Evolutionary conservation across 2,888 invertebrate species (phyloP), one percentile per base, ranked within the genome.

Genomic region (Prenolepis imparis): DNA sequence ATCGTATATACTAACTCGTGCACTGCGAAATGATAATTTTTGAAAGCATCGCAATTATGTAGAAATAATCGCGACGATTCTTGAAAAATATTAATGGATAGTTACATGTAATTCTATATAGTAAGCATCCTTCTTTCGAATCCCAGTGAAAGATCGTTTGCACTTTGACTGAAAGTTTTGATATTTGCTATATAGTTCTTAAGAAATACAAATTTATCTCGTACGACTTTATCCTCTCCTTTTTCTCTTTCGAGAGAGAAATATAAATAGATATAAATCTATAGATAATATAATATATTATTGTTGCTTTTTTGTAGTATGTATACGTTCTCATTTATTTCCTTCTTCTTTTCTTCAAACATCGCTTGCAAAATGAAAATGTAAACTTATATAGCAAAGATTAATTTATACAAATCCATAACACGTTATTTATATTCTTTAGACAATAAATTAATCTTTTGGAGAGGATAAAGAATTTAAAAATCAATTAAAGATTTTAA

Each of bases 361-460:
- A n/a, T 11, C 4, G 36, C 36, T 57, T 68, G 59, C 28, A 28
- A 24, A n/a, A 66, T 1, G 9, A 39, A 5, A 55, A 52, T 36
- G 64, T 64, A 55, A 39, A 5, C 36, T 63, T 52, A 32, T 15
- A 32, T 63, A 6, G 32, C 15, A 66, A n/a, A 77, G 21, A 67
- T 77, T 67, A 55, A 57, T 77, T 77, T 67, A 41, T 57, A 57
- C n/a, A 66, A 75, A 66, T 41, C 9, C 55, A 52, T 52, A 52
- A 52, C n/a, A 55, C 28, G 28, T 77, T 77, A 77, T 77, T 77
- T 77, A 67, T 77, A 77, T 77, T 77, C 24, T 67, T 77, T 55
- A 57, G 39, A 67, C 67, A 77, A 77, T 77, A 64, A 77, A 77
- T 66, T 24, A 67, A 77, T 55, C 39, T 67, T 52, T 52, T 67